Base-by-base conservation (phyloP, 2,888 invertebrate genomes). In the Epinotia demarniana region DNA sequence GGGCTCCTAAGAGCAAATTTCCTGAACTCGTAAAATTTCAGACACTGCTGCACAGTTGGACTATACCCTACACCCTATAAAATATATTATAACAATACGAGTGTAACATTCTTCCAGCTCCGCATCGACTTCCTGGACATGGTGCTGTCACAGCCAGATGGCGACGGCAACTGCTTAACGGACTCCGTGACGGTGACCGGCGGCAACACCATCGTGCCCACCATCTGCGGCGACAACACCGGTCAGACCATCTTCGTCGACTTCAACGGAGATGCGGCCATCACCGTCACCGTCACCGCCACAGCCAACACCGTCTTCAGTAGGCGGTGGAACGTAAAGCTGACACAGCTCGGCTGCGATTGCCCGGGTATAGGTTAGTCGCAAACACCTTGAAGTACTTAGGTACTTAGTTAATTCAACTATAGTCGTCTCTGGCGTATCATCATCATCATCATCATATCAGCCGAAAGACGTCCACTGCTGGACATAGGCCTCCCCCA, bases 191-290 rank as follows among this genome's bases (percentile, higher is more conserved):
- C 96, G 4, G 93, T 97, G 39, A 95, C 96, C 0, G 97, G 97
- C 0, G 96, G 96, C 0, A 95, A 96, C 73, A 96, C 96, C 0
- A 87, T 93, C 8, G 95, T 97, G 5, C 97, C 97, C 0, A 87
- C 92, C 0, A 95, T 98, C 76, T 98, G 98, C 85, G 98, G 98
- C 0, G 97, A 97, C 85, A 97, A 97, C 87, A 95, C 96, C 0
- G 97, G 97, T 0, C 97, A 97, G 86, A 97, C 97, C 81, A 94
- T 97, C 39, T 97, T 96, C 82, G 95, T 97, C 1, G 96, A 97
- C 85, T 97, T 97, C 83, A 95, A 96, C 81, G 96, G 95, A 0
- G 95, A 95, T 27, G 92, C 92, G 23, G 95, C 97, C 0, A 96
- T 97, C 57, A 96, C 95, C 4, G 95, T 97, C 63, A 94, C 95